Percentiles rank a stretch among this genome's conserved stretches.
These are phyloP conservation scores for Spilarctia lutea DNA, from an alignment of 2,888 invertebrate species.

Conservation along the genomic window DNA sequence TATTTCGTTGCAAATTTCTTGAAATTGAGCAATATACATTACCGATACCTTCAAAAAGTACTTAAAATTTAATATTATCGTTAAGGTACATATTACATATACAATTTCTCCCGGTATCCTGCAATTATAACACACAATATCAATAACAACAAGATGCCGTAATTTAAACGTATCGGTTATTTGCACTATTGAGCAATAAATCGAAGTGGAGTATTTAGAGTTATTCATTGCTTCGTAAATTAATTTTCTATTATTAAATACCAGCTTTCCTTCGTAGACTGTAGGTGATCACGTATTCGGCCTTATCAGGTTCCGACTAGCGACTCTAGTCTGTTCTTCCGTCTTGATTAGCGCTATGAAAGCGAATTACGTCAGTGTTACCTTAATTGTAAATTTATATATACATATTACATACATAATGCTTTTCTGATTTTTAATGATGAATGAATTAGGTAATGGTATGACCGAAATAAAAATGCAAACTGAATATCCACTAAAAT, in stretches of 20 bases:
- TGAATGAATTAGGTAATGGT: background rate
- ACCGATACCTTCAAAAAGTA: background rate
- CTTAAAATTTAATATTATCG: background rate
- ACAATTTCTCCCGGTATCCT: background rate
- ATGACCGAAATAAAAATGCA: background rate
- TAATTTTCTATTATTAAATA: conserved; percentile 52
- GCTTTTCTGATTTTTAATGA: background rate
- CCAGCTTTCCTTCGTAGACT: conserved; percentile 51
- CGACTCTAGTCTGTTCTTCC: conserved; percentile 31
- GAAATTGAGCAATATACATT: background rate
- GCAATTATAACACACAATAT: conserved; percentile 1
- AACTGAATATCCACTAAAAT: too few relatives aligned
- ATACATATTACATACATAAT: background rate
- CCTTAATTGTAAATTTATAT: conserved; percentile 29
- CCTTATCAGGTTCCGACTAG: conserved; percentile 42
- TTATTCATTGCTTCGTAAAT: conserved; percentile 37
- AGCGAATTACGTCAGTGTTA: conserved; percentile 25
- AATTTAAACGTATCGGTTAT: background rate
- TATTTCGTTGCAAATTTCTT: background rate
- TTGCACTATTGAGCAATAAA: conserved; percentile 4
- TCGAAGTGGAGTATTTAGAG: background rate
- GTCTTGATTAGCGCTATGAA: conserved; percentile 26
- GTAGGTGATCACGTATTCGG: conserved; percentile 50
- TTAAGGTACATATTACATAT: too few relatives aligned
- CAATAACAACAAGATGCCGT: too few relatives aligned